Evolutionary conservation across 2,797 vertebrate species (phyloP).

Genomic region (Mus minutoides): DNA sequence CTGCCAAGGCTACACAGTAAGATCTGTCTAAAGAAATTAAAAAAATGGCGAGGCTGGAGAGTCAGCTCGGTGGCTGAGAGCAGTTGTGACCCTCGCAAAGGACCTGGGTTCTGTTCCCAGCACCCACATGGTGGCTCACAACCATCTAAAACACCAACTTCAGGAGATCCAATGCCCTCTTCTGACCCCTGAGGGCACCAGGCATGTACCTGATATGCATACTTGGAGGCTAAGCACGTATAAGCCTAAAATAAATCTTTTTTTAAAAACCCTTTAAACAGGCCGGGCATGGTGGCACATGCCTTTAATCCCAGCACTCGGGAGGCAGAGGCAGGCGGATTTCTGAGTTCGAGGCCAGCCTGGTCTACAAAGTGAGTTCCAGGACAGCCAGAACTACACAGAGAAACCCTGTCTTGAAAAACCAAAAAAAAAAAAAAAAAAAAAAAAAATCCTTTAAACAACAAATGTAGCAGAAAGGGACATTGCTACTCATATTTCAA

Average conservation of each 20-base stretch:
- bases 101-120: not conserved
- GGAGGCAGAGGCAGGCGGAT: no score
- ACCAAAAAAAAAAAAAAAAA: no score
- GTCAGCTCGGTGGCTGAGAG: no score
- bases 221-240: not conserved
- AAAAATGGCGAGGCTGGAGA: not conserved
- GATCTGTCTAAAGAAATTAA: not conserved
- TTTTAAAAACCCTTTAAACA: no score
- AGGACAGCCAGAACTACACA: no score
- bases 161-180: not conserved
- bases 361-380: no score
- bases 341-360: no score
- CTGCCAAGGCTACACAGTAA: not conserved
- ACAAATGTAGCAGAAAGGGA: not conserved
- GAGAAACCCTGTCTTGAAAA: no score
- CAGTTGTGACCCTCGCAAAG: not conserved
- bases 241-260: not conserved
- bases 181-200: not conserved
- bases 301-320: no score
- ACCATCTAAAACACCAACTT: not conserved
- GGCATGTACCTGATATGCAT: not conserved
- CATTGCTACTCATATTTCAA: not conserved
- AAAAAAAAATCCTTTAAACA: not conserved
- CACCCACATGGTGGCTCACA: not conserved
- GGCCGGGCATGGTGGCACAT: no score